phyloP scores from a whole-genome alignment of 2,113 vertebrate genomes.

The Nesogale talazaci region DNA sequence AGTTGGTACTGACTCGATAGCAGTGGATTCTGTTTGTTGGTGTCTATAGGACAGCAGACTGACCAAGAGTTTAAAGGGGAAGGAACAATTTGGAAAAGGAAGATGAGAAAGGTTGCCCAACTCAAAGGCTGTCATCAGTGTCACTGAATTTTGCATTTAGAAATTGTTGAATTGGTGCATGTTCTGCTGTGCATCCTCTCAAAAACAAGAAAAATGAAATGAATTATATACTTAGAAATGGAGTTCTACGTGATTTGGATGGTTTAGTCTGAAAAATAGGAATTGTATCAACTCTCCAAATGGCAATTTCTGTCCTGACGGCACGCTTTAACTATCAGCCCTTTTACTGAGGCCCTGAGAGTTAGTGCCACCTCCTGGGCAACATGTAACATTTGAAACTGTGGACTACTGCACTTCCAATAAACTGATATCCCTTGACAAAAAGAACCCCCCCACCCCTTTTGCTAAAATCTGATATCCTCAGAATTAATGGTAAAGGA shows the following conservation, averaged over 20 bases:
- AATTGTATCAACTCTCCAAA: slow-evolving; percentile 44
- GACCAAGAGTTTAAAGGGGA: not conserved
- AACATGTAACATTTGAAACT: not conserved
- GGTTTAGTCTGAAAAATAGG: slow-evolving; percentile 38
- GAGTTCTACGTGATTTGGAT: not conserved
- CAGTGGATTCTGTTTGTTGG: too few relatives aligned
- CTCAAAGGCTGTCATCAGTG: not conserved
- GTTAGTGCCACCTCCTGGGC: not conserved
- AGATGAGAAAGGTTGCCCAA: not conserved
- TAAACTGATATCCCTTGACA: slow-evolving; percentile 22
- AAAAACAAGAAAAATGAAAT: not conserved
- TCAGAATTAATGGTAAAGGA: not conserved
- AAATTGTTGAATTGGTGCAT: not conserved
- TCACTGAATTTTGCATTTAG: not conserved
- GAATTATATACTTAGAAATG: not conserved
- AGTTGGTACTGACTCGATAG: too few relatives aligned
- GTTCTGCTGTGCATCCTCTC: not conserved
- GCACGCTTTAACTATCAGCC: slow-evolving; percentile 39
- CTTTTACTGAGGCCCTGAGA: slow-evolving; percentile 34
- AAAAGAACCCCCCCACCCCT: not conserved
- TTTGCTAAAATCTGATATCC: slow-evolving; percentile 22
- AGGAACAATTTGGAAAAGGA: not conserved
- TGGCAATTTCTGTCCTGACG: not conserved
- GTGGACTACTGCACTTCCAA: not conserved
- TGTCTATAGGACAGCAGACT: too few relatives aligned